Conservation (phyloP, 2,113 vertebrate species). For the Lota lota region DNA sequence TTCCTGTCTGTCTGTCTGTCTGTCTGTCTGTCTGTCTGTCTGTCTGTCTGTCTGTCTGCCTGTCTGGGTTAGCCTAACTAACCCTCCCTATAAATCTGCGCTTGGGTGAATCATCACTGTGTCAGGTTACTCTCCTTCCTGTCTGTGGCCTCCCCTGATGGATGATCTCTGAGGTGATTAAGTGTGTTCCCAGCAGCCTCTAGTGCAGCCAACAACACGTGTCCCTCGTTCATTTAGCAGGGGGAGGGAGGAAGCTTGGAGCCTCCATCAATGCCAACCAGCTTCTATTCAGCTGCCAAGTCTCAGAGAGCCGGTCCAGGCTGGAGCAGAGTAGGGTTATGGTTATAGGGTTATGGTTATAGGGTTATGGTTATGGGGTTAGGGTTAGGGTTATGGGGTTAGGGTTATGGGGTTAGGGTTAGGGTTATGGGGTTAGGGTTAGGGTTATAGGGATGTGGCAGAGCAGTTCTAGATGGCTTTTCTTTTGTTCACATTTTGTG, state of each 20-base stretch:
- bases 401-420: constrained; percentile 9
- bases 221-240: constrained; percentile 38
- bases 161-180: constrained; percentile 45
- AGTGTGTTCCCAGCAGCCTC: constrained; percentile 40
- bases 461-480: too few relatives aligned
- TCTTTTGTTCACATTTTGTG: too few relatives aligned
- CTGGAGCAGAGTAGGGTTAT: constrained; percentile 34
- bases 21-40: too few relatives aligned
- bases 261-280: constrained; percentile 36
- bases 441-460: constrained; percentile 6
- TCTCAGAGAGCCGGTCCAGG: constrained; percentile 35
- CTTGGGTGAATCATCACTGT: background rate
- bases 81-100: background rate
- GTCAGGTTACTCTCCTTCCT: background rate
- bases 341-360: too few relatives aligned
- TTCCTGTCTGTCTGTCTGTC: background rate
- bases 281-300: constrained; percentile 43
- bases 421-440: constrained; percentile 13
- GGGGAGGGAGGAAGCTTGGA: constrained; percentile 34
- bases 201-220: constrained; percentile 54
- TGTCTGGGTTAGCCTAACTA: too few relatives aligned
- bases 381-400: constrained; percentile 6
- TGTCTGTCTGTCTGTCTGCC: background rate
- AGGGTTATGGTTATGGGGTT: background rate
- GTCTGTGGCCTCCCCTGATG: constrained; percentile 4